Conservation (phyloP, 2,113 vertebrate genomes). For the Euleptes europaea region DNA sequence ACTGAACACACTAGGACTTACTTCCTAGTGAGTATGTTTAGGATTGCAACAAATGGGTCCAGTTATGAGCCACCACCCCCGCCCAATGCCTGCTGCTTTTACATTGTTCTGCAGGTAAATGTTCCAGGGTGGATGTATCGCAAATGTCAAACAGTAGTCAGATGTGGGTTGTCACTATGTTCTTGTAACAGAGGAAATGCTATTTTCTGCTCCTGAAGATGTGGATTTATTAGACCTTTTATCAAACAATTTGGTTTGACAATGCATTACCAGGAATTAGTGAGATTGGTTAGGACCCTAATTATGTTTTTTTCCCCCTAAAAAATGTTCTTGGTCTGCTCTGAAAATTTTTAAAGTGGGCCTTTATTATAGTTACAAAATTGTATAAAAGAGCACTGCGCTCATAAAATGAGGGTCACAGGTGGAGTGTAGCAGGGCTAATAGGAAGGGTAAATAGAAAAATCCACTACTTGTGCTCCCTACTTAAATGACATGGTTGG, state of each 20-base stretch:
- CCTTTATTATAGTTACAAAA: conserved; percentile 75
- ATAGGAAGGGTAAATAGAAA: conserved; percentile 91
- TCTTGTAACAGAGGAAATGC: conserved; percentile 55
- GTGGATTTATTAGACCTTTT: conserved; percentile 67
- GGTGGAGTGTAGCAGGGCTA: conserved; percentile 83
- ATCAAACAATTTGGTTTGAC: conserved; percentile 69
- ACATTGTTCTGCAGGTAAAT: conserved; percentile 30
- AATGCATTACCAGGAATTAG: conserved; percentile 77
- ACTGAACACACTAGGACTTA: neutral
- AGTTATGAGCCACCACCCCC: neutral
- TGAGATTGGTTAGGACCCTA: conserved; percentile 74
- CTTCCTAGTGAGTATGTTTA: neutral
- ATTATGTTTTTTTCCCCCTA: conserved; percentile 60
- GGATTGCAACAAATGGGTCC: neutral
- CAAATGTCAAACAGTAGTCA: conserved; percentile 2
- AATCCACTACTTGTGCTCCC: conserved; percentile 82
- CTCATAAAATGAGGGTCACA: conserved; percentile 77
- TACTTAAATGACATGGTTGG: conserved; percentile 85
- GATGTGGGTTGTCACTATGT: conserved; percentile 31
- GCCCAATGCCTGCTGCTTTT: neutral
- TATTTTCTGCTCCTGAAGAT: conserved; percentile 52
- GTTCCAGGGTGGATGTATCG: neutral
- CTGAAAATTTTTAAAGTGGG: conserved; percentile 75
- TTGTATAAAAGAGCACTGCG: conserved; percentile 72
- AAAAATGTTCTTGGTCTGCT: conserved; percentile 73